Conservation (phyloP, 2,113 vertebrate genomes). For the Dromiciops gliroides region DNA sequence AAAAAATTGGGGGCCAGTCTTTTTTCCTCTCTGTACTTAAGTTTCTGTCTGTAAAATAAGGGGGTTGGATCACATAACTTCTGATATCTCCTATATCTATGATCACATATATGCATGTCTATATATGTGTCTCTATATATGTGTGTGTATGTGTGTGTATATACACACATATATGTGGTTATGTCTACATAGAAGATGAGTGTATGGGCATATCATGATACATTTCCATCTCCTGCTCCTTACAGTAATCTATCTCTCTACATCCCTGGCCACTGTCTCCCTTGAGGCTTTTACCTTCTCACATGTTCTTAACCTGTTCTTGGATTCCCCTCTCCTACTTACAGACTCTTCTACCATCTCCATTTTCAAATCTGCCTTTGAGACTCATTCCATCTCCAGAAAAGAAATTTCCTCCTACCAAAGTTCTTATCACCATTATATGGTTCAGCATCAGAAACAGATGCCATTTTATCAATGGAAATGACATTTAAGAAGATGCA, state of each 20-base stretch:
- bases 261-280: neutral
- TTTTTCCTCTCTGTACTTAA: neutral
- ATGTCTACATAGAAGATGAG: neutral
- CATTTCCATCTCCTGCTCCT: neutral
- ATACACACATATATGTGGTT: neutral
- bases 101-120: neutral
- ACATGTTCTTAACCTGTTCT: neutral
- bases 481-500: neutral
- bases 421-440: neutral
- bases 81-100: neutral
- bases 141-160: no score
- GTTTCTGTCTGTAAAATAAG: neutral
- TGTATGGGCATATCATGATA: neutral
- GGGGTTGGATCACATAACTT: no score
- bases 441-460: neutral
- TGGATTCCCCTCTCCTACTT: neutral
- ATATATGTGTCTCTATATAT: neutral
- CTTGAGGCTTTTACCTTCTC: neutral
- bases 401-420: neutral
- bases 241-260: neutral
- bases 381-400: neutral
- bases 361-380: neutral
- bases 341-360: neutral
- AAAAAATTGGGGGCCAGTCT: neutral
- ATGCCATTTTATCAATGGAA: neutral